Conservation (phyloP, 2,888 invertebrate species). For the Hirtodrosophila confusa region DNA sequence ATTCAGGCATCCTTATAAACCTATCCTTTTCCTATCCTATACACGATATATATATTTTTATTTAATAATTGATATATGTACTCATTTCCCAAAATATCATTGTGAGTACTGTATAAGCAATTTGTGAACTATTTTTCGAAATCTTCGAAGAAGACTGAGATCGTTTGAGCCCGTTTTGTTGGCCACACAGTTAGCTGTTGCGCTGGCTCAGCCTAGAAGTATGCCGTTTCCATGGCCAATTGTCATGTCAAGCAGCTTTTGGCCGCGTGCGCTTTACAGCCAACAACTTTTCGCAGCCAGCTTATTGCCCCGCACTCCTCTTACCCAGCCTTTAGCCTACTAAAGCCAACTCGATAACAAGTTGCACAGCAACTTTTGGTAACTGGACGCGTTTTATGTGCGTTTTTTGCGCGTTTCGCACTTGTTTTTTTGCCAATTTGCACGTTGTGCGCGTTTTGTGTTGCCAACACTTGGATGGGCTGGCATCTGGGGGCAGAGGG, state of each 20-base stretch:
- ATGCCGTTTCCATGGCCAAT: conserved; percentile 42
- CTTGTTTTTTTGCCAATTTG: conserved; percentile 34
- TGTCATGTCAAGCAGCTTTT: conserved; percentile 51
- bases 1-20: too few relatives aligned
- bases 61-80: too few relatives aligned
- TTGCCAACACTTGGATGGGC: conserved; percentile 10
- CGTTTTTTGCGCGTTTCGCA: conserved; percentile 5
- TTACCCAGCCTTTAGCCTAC: background rate
- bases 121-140: too few relatives aligned
- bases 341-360: conserved; percentile 5
- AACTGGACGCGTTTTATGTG: conserved; percentile 34
- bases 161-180: background rate
- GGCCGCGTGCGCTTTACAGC: conserved; percentile 17
- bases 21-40: too few relatives aligned
- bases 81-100: too few relatives aligned
- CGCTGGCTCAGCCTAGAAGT: conserved; percentile 50
- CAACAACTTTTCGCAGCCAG: conserved; percentile 43
- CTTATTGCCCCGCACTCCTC: conserved; percentile 9
- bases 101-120: too few relatives aligned
- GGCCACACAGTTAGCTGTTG: conserved; percentile 3
- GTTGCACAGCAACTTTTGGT: conserved; percentile 34
- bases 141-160: too few relatives aligned
- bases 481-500: background rate
- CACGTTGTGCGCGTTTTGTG: conserved; percentile 13
- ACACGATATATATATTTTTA: too few relatives aligned